Evolutionary conservation across 2,113 vertebrate genomes (phyloP).

Genomic region (Chaenogobius annularis): DNA sequence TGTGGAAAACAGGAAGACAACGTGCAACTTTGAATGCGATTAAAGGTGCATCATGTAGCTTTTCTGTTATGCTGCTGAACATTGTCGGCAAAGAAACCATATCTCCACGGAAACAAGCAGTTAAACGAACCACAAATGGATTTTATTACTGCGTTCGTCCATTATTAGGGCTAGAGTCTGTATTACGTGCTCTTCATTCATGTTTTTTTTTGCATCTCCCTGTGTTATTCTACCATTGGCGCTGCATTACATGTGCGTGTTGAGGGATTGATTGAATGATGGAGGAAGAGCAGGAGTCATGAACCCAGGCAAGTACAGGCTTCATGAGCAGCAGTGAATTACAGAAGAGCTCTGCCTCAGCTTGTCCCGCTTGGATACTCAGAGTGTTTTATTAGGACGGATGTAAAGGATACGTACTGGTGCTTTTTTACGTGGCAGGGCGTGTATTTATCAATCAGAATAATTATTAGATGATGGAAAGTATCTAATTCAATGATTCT

Average conservation of each 20-base stretch:
- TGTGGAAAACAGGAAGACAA: no score
- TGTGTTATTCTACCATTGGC: no score
- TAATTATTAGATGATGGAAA: no score
- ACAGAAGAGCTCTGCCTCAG: slow-evolving; percentile 55
- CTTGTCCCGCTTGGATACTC: slow-evolving; percentile 30
- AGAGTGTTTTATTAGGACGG: background rate
- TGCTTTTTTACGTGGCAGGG: background rate
- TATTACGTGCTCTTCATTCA: no score
- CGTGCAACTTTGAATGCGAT: no score
- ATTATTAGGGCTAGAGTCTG: background rate
- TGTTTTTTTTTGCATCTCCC: background rate
- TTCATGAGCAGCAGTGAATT: slow-evolving; percentile 23
- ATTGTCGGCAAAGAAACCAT: no score
- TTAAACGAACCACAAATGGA: no score
- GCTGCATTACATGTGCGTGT: background rate
- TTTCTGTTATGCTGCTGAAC: no score
- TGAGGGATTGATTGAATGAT: slow-evolving; percentile 9
- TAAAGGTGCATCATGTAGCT: no score
- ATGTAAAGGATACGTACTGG: background rate
- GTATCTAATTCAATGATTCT: no score
- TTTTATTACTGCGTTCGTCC: background rate
- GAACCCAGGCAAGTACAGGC: slow-evolving; percentile 28
- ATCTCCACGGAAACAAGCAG: no score
- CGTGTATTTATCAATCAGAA: background rate
- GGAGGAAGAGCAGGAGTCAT: slow-evolving; percentile 44